Evolutionary conservation across 37 sponge, comb jelly and placozoan genomes (phyloP).

Genomic region (Trichoplax adhaerens): DNA sequence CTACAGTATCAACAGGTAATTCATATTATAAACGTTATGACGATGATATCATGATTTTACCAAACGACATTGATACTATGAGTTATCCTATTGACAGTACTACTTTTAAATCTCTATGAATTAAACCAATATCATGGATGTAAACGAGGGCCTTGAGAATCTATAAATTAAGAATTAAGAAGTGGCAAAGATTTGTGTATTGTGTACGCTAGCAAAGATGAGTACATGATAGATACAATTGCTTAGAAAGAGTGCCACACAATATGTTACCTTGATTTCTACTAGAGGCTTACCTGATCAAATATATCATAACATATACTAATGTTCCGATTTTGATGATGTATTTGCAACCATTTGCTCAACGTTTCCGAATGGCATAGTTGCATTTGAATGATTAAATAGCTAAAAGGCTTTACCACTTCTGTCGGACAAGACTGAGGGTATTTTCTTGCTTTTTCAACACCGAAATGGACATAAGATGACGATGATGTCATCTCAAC

Average conservation of each 20-base stretch:
- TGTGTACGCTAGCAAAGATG: background rate
- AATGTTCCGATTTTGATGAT: slow-evolving; percentile 6
- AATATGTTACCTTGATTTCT: background rate
- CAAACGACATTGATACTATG: too few relatives aligned
- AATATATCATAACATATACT: slow-evolving; percentile 27
- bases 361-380: slow-evolving; percentile 71
- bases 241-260: too few relatives aligned
- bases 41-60: too few relatives aligned
- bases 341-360: slow-evolving; percentile 52
- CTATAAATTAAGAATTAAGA: slow-evolving; percentile 10
- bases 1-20: slow-evolving; percentile 10
- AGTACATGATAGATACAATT: too few relatives aligned
- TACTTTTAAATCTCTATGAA: slow-evolving; percentile 79
- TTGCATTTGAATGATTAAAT: slow-evolving; percentile 83
- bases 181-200: background rate
- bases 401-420: background rate
- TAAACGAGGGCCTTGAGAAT: slow-evolving; percentile 66
- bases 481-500: too few relatives aligned
- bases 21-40: background rate
- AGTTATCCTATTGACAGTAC: background rate
- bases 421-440: too few relatives aligned
- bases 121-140: slow-evolving; percentile 63
- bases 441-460: too few relatives aligned
- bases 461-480: too few relatives aligned
- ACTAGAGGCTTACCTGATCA: slow-evolving; percentile 28